Base-by-base conservation (phyloP, 2,888 invertebrate species). In the Dichetophora obliterata region DNA sequence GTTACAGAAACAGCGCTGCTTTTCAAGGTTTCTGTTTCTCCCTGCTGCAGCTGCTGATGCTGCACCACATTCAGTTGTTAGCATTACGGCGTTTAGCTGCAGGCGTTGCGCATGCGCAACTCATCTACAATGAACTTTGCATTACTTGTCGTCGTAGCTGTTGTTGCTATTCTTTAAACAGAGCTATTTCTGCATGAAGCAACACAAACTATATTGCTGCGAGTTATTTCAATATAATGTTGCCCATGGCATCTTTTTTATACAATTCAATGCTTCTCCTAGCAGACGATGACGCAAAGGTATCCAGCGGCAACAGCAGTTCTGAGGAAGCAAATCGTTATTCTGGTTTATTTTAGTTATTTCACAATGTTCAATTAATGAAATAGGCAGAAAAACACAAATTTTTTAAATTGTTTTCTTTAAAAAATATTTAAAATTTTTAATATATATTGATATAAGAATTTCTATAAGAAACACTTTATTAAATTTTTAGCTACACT, bases 61-160 rank as follows among this genome's bases (percentile, higher is more conserved):
- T 65, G 14, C 59, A 37, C 24, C 37, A 50, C 50, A 31, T 27
- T 24, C 48, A 27, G 16, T 27, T 16, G 50, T 43, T 16, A 22
- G 19, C 24, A 24, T 27, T 6, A 48, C 68, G 34, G 31, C 37
- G 54, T 11, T 61, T 72, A 19, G 68, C 52, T 43, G 24, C 9
- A 34, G 77, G 77, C 77, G 74, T 57, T 74, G 78, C 78, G 74
- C 78, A 73, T 78, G 78, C 76, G 76, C 70, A 16, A 54, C 57
- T 52, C 54, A 16, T 37, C 14, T 11, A 34, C 9, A 59, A 68
- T 14, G 50, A 68, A 24, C 68, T 22, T 24, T 48, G 50, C 16
- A 31, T 31, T n/a, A n/a, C 34, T 63, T 31, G 27, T 63, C 50
- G 66, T 19, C 34, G 9, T 19, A 48, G 43, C n/a, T 50, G 24